These are phyloP conservation scores for Drosophila picticornis DNA, from an alignment of 2,888 invertebrate genomes.

Conservation along the genomic window DNA sequence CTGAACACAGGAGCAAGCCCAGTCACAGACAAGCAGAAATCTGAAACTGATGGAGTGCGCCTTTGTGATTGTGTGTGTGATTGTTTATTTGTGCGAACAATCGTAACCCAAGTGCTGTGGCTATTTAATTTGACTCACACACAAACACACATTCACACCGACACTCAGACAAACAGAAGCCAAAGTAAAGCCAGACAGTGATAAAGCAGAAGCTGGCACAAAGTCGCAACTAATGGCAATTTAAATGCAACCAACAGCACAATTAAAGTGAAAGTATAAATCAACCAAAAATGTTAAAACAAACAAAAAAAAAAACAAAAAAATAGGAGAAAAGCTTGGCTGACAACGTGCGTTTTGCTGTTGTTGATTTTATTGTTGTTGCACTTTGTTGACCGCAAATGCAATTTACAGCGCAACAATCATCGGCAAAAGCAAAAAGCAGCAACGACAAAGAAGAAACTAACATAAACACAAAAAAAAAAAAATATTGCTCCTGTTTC, in stretches of 20 bases:
- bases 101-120: conserved; percentile 60
- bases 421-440: conserved; percentile 64
- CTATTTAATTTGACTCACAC: conserved; percentile 28
- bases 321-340: conserved; percentile 19
- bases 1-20: conserved; percentile 29
- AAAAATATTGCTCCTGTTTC: conserved; percentile 21
- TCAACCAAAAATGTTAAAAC: conserved; percentile 35
- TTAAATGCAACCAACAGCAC: conserved; percentile 62
- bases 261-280: conserved; percentile 37
- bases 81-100: conserved; percentile 29
- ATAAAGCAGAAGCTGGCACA: conserved; percentile 18
- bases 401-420: conserved; percentile 80
- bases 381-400: conserved; percentile 74
- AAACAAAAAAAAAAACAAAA: conserved; percentile 29
- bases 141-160: background rate
- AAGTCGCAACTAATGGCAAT: conserved; percentile 69
- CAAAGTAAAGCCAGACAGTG: background rate
- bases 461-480: conserved; percentile 63
- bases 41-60: conserved; percentile 34
- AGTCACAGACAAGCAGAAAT: conserved; percentile 43
- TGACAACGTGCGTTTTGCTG: conserved; percentile 20
- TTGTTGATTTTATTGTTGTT: conserved; percentile 21
- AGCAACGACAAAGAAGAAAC: conserved; percentile 45
- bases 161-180: background rate
- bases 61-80: conserved; percentile 11